These are phyloP conservation scores for Adrianichthys oophorus DNA, from an alignment of 2,797 vertebrate genomes.

Conservation along the genomic window DNA sequence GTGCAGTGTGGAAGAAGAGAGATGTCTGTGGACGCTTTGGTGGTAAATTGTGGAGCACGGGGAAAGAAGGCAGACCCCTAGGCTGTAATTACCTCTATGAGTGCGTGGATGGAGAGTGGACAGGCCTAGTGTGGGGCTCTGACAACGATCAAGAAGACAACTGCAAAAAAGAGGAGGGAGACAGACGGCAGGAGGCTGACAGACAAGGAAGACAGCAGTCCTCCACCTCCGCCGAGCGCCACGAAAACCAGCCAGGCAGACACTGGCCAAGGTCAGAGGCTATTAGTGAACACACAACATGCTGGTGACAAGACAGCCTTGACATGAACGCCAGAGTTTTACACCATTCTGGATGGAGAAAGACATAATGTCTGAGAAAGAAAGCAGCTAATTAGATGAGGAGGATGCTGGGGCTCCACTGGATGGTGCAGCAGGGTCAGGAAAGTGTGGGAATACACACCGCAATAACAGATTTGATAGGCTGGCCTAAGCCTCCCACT, in stretches of 20 bases:
- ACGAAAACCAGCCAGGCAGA: slow-evolving; percentile 60
- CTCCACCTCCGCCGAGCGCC: slow-evolving; percentile 46
- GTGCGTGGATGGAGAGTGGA: slow-evolving; percentile 73
- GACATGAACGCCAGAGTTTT: slow-evolving; percentile 31
- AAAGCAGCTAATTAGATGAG: slow-evolving; percentile 49
- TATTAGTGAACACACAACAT: slow-evolving; percentile 65
- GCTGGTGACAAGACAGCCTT: slow-evolving; percentile 58
- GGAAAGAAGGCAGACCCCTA: slow-evolving; percentile 71
- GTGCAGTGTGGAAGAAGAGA: slow-evolving; percentile 73
- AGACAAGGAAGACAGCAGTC: slow-evolving; percentile 53
- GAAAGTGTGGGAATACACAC: slow-evolving; percentile 75
- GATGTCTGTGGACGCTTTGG: slow-evolving; percentile 76
- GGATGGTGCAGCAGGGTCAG: slow-evolving; percentile 76
- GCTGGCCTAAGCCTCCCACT: slow-evolving; percentile 73
- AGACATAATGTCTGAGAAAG: slow-evolving; percentile 35
- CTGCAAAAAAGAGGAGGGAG: slow-evolving; percentile 33
- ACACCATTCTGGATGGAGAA: slow-evolving; percentile 30
- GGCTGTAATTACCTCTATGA: slow-evolving; percentile 81
- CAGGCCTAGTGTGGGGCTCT: slow-evolving; percentile 69
- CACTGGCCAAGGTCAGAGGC: slow-evolving; percentile 72
- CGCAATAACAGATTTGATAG: slow-evolving; percentile 77
- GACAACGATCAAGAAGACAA: slow-evolving; percentile 70
- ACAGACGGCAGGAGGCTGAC: slow-evolving; percentile 61
- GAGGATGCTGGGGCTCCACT: slow-evolving; percentile 36
- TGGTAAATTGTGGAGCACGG: slow-evolving; percentile 77